Evolutionary conservation across 2,888 invertebrate genomes (phyloP).

Genomic region (Boloria euphrosyne): DNA sequence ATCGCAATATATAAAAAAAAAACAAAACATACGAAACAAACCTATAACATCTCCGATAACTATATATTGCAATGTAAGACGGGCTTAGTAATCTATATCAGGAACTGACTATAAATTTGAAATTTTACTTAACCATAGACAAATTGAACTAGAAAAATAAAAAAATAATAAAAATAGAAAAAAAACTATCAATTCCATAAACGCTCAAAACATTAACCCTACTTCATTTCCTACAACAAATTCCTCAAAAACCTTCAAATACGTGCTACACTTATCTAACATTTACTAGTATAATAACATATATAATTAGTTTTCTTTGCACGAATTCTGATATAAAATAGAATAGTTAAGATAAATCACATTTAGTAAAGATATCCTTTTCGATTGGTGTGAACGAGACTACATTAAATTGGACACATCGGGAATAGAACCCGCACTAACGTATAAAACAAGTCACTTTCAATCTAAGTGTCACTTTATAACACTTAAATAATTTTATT

Average conservation of each 20-base stretch:
- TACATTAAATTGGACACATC: neutral
- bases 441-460: neutral
- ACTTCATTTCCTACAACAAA: neutral
- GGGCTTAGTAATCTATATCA: slow-evolving; percentile 8
- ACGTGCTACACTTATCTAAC: slow-evolving; percentile 7
- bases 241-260: slow-evolving; percentile 10
- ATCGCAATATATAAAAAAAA: slow-evolving; percentile 7
- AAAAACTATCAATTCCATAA: no score
- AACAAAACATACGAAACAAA: neutral
- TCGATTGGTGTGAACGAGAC: slow-evolving; percentile 64
- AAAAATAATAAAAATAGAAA: no score
- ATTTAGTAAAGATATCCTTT: slow-evolving; percentile 50
- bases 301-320: neutral
- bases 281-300: neutral
- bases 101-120: slow-evolving; percentile 17
- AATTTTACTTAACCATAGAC: no score
- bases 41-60: neutral
- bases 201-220: neutral
- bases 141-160: no score
- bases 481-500: neutral
- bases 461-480: no score
- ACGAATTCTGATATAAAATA: slow-evolving; percentile 5
- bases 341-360: slow-evolving; percentile 64
- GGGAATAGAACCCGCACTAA: neutral
- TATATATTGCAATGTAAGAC: slow-evolving; percentile 12